Evolutionary conservation across 2,797 vertebrate species (phyloP).

Genomic region (Mus spretus): DNA sequence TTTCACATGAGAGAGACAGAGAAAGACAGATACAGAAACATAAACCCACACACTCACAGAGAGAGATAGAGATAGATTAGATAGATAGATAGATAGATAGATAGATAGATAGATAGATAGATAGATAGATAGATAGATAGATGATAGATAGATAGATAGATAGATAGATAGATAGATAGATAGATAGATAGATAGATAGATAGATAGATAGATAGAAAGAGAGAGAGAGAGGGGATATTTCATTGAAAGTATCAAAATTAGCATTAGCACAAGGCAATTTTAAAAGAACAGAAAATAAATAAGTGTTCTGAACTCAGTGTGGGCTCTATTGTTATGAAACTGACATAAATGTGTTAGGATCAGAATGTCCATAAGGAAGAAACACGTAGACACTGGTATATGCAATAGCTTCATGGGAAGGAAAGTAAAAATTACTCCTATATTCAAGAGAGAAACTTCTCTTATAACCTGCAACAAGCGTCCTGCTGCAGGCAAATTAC

Average conservation of each 20-base stretch:
- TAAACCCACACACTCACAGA: no score
- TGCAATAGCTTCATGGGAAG: neutral
- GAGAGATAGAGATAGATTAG: neutral
- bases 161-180: neutral
- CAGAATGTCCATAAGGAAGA: neutral
- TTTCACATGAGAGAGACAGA: neutral
- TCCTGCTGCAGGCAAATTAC: neutral
- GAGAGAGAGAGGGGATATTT: neutral
- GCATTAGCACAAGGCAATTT: accelerated
- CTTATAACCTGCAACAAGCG: neutral
- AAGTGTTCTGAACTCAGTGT: neutral
- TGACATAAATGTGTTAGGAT: neutral
- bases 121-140: no score
- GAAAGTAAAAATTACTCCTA: neutral
- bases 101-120: no score
- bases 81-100: no score
- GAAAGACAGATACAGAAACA: neutral
- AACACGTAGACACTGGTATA: neutral
- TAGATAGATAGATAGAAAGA: neutral
- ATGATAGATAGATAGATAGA: neutral
- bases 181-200: neutral
- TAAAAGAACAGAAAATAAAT: neutral
- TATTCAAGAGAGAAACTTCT: neutral
- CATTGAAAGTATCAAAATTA: neutral
- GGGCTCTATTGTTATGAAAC: neutral